A percentile compares a stretch with the other conserved stretches of the same genome.
phyloP scores from a whole-genome alignment of 2,888 invertebrate genomes.

The Caenorhabditis macrosperma region DNA sequence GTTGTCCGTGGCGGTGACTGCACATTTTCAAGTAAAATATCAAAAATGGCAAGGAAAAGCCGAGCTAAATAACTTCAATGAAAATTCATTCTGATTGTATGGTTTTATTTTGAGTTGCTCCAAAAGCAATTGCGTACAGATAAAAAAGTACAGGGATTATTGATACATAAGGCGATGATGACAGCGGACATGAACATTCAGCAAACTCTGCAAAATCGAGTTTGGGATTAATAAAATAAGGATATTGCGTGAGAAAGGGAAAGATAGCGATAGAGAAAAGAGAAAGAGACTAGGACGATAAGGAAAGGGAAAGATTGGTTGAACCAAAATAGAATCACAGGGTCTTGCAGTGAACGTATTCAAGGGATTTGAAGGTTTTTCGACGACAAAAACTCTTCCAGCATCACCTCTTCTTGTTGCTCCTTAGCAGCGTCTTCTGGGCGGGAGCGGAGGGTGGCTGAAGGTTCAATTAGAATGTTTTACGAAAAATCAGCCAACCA shows the following conservation, averaged over 20 bases:
- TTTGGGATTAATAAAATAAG: background rate
- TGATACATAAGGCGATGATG: background rate
- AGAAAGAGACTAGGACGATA: background rate
- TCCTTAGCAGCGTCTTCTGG: conserved; percentile 61
- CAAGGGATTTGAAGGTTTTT: conserved; percentile 39
- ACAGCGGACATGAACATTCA: background rate
- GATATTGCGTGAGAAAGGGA: conserved; percentile 21
- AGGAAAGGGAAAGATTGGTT: conserved; percentile 3
- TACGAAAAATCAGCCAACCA: conserved; percentile 26
- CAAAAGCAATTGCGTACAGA: background rate
- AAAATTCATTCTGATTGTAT: background rate
- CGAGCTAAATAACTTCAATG: background rate
- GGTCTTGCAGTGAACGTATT: background rate
- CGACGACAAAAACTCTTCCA: conserved; percentile 69
- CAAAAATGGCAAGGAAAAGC: background rate
- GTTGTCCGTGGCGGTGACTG: conserved; percentile 33
- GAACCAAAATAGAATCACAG: conserved; percentile 7
- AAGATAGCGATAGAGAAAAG: conserved; percentile 2
- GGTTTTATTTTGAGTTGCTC: too few relatives aligned
- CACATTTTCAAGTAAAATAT: background rate
- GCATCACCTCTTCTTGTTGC: conserved; percentile 70
- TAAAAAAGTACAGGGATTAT: background rate
- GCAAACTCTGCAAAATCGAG: background rate
- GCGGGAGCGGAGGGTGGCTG: conserved; percentile 37
- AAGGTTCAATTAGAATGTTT: background rate